Percentiles rank a stretch among this genome's conserved stretches.
These are phyloP conservation scores for Oreochromis spilurus DNA, from an alignment of 2,113 vertebrate species.

Conservation along the genomic window DNA sequence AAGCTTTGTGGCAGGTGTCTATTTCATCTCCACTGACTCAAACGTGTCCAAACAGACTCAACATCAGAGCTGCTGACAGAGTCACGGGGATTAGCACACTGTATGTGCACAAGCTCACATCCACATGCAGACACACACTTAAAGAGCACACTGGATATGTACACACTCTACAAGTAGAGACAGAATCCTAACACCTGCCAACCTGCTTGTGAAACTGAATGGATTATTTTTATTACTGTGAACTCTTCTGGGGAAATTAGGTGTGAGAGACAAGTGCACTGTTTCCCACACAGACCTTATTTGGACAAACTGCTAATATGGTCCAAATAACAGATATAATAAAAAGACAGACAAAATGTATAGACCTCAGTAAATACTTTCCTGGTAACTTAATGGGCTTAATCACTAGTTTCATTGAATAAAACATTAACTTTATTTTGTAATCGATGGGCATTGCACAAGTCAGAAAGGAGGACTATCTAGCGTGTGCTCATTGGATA, in stretches of 20 bases:
- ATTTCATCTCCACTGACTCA: constrained; percentile 26
- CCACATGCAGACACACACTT: background rate
- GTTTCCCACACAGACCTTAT: background rate
- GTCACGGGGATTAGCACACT: constrained; percentile 19
- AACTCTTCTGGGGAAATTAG: background rate
- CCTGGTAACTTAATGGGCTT: background rate
- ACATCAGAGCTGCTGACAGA: constrained; percentile 17
- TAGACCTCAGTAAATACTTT: background rate
- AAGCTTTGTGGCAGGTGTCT: constrained; percentile 28
- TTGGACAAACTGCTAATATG: background rate
- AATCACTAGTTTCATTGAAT: background rate
- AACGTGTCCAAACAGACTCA: constrained; percentile 47
- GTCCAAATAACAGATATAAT: background rate
- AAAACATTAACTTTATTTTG: background rate
- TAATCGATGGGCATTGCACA: background rate
- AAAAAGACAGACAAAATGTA: rapidly evolving
- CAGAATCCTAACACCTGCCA: constrained; percentile 34
- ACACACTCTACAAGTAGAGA: background rate
- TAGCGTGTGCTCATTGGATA: rapidly evolving
- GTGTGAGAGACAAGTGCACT: background rate
- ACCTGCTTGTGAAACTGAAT: constrained; percentile 2
- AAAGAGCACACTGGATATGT: background rate
- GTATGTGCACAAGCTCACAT: background rate
- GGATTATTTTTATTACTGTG: background rate
- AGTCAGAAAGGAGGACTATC: background rate